phyloP scores from a whole-genome alignment of 2,113 vertebrate species.

The Pagrus major region DNA sequence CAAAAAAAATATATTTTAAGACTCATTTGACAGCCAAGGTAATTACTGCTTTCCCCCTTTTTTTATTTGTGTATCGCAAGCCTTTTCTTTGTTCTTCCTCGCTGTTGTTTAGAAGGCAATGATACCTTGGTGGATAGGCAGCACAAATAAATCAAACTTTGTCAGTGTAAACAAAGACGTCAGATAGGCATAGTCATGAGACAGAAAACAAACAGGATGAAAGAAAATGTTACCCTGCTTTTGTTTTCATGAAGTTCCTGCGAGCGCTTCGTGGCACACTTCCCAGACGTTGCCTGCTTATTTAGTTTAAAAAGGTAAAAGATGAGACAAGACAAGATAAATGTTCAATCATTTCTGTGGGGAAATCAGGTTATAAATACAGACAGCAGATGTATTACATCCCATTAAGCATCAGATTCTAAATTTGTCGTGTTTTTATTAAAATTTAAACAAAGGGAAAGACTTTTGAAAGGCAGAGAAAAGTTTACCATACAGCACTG shows the following conservation, averaged over 20 bases:
- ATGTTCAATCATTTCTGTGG: slow-evolving; percentile 34
- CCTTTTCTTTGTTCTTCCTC: slow-evolving; percentile 39
- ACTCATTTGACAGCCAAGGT: slow-evolving; percentile 45
- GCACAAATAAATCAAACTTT: slow-evolving; percentile 52
- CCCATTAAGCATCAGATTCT: slow-evolving; percentile 12
- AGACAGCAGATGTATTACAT: slow-evolving; percentile 26
- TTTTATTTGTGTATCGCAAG: slow-evolving; percentile 36
- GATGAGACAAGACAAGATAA: slow-evolving; percentile 39
- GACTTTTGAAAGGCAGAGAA: slow-evolving; percentile 39
- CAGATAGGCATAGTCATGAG: slow-evolving; percentile 35
- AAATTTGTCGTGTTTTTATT: slow-evolving; percentile 21
- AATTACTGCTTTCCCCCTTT: slow-evolving; percentile 32
- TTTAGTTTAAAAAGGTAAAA: slow-evolving; percentile 47
- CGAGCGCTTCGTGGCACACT: slow-evolving; percentile 34
- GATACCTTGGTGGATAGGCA: slow-evolving; percentile 49
- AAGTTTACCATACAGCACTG: not conserved
- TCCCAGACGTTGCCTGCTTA: slow-evolving; percentile 45
- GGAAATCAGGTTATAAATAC: slow-evolving; percentile 50
- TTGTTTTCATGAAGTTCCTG: slow-evolving; percentile 45
- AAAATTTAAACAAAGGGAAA: slow-evolving; percentile 41
- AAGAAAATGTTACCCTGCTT: slow-evolving; percentile 49
- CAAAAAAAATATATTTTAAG: slow-evolving; percentile 7
- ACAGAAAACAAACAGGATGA: slow-evolving; percentile 56
- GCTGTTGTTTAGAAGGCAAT: slow-evolving; percentile 11
- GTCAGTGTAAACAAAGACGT: slow-evolving; percentile 52